Evolutionary conservation across 2,113 vertebrate species (phyloP).

Genomic region (Pluvialis apricaria): DNA sequence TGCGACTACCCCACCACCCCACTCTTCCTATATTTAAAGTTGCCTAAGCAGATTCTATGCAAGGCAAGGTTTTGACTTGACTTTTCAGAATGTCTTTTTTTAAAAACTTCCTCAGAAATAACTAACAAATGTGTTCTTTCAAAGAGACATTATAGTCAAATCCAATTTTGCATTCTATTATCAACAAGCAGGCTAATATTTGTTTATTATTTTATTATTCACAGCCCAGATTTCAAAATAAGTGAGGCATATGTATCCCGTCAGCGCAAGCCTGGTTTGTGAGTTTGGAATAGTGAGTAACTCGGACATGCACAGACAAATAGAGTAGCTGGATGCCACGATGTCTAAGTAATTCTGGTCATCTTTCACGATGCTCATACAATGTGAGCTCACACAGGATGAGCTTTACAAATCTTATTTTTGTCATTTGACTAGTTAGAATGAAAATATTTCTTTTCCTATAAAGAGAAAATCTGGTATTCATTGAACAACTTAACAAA

Average conservation of each 20-base stretch:
- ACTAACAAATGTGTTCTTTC: not conserved
- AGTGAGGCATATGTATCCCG: too few species aligned
- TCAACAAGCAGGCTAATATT: not conserved
- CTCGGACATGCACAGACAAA: not conserved
- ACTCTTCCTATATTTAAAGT: not conserved
- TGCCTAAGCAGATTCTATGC: not conserved
- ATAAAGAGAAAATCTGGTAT: not conserved
- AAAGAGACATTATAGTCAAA: not conserved
- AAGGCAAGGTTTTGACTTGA: not conserved
- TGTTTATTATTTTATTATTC: not conserved
- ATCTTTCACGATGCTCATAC: not conserved
- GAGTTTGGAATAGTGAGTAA: not conserved
- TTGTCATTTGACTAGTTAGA: not conserved
- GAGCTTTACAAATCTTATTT: not conserved
- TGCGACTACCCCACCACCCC: not conserved
- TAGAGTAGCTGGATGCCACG: not conserved
- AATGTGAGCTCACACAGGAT: not conserved
- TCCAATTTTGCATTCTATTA: not conserved
- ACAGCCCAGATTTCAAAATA: not conserved
- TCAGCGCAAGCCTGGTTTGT: not conserved
- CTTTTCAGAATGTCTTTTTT: not conserved
- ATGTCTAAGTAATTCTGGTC: not conserved
- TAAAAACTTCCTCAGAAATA: not conserved
- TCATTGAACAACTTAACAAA: not conserved
- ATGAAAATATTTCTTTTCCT: not conserved